A percentile compares a stretch with the other conserved stretches of the same genome.
Conservation (phyloP, 2,113 vertebrate species). For the Oostethus manadensis region DNA sequence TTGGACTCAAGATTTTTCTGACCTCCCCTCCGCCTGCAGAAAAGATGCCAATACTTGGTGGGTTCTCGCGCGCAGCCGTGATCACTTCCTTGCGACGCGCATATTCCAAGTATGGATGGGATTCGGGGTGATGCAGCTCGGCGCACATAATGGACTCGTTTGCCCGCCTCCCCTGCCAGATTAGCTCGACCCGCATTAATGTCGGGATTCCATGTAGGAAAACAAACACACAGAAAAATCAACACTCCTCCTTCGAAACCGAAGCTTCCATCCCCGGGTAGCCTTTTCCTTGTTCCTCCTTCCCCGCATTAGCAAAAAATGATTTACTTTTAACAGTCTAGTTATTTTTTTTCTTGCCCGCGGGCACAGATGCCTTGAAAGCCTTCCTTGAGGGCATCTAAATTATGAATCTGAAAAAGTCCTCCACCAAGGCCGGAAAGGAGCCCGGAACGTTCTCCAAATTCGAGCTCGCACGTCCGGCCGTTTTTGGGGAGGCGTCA, state of each 20-base stretch:
- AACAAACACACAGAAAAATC: slow-evolving; percentile 69
- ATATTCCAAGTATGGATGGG: slow-evolving; percentile 69
- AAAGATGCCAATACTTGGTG: background rate
- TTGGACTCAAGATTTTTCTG: too few species aligned
- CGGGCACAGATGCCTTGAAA: slow-evolving; percentile 99
- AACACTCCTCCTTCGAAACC: slow-evolving; percentile 84
- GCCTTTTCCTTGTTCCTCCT: slow-evolving; percentile 78
- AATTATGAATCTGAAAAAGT: slow-evolving; percentile 99
- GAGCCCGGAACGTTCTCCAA: slow-evolving; percentile 91
- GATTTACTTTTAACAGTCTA: slow-evolving; percentile 99
- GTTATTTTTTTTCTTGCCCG: slow-evolving; percentile 99
- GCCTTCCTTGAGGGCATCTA: slow-evolving; percentile 99
- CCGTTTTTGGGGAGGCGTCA: slow-evolving; percentile 99
- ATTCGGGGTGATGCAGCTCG: slow-evolving; percentile 79
- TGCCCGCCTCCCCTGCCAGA: slow-evolving; percentile 33
- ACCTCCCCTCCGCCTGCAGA: too few species aligned
- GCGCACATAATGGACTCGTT: slow-evolving; percentile 81
- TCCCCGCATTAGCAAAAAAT: slow-evolving; percentile 98
- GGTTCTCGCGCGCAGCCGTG: background rate
- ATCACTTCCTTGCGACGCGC: slow-evolving; percentile 44
- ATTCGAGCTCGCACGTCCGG: slow-evolving; percentile 92
- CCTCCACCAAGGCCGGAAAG: slow-evolving; percentile 91
- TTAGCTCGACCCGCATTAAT: slow-evolving; percentile 77
- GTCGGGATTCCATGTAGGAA: slow-evolving; percentile 74
- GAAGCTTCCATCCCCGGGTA: slow-evolving; percentile 88